Percentiles rank a stretch among this genome's conserved stretches.
These are phyloP conservation scores for Elaphurus davidianus DNA, from an alignment of 2,113 vertebrate genomes.

Conservation along the genomic window DNA sequence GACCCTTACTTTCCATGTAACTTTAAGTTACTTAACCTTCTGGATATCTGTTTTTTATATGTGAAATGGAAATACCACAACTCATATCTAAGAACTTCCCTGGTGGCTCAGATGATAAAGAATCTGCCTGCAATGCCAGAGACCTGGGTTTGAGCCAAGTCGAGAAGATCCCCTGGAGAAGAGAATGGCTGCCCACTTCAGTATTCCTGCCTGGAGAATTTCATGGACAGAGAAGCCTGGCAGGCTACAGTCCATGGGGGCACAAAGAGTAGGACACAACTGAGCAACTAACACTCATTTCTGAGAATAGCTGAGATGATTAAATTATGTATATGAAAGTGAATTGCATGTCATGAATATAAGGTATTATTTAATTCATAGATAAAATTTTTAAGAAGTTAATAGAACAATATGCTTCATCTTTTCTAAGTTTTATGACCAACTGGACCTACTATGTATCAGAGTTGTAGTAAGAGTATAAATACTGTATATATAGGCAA, in stretches of 20 bases:
- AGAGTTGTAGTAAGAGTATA: not conserved
- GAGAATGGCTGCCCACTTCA: not conserved
- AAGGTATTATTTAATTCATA: not conserved
- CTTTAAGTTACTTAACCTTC: not conserved
- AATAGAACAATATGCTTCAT: not conserved
- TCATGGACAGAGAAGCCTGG: not conserved
- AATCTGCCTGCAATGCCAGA: not conserved
- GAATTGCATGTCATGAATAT: not conserved
- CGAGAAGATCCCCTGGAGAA: not conserved
- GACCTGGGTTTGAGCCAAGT: not conserved
- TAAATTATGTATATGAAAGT: not conserved
- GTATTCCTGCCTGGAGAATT: not conserved
- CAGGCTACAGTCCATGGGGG: not conserved
- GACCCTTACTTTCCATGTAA: not conserved
- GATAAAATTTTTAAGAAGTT: not conserved
- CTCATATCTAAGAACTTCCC: not conserved
- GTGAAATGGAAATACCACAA: conserved; percentile 17
- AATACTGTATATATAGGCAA: not conserved
- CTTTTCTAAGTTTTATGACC: not conserved
- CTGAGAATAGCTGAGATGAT: not conserved
- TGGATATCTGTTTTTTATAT: not conserved
- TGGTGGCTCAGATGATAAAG: not conserved
- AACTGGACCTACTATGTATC: not conserved
- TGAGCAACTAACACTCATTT: not conserved
- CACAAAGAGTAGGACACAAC: not conserved